These are phyloP conservation scores for Monochamus alternatus DNA, from an alignment of 2,888 invertebrate genomes.

Conservation along the genomic window DNA sequence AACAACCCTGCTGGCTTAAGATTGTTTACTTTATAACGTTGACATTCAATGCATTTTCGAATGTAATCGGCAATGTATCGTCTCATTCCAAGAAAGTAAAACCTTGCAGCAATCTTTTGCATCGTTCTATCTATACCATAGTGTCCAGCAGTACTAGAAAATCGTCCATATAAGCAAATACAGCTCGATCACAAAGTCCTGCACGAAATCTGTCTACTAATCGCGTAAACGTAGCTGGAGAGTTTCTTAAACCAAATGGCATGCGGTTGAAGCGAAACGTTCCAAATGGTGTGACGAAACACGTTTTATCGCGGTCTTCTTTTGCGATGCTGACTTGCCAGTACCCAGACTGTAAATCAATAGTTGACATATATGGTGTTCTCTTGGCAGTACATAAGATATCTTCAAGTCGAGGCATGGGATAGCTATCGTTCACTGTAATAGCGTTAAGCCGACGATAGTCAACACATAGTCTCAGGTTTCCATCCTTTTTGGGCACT, in stretches of 20 bases:
- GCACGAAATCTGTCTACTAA: conserved; percentile 45
- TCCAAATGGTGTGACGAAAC: conserved; percentile 33
- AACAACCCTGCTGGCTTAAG: conserved; percentile 63
- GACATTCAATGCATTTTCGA: conserved; percentile 58
- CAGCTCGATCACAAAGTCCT: conserved; percentile 39
- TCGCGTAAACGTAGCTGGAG: conserved; percentile 48
- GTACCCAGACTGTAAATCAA: conserved; percentile 34
- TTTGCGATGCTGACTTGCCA: conserved; percentile 27
- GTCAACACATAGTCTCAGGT: conserved; percentile 48
- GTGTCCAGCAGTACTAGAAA: conserved; percentile 36
- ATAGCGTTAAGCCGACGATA: conserved; percentile 50
- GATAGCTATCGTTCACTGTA: conserved; percentile 44
- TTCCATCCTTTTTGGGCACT: conserved; percentile 59
- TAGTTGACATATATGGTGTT: conserved; percentile 20
- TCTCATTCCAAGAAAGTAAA: conserved; percentile 51
- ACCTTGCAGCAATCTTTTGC: conserved; percentile 26
- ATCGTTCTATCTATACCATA: conserved; percentile 31
- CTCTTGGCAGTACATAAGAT: neutral
- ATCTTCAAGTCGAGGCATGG: conserved; percentile 7
- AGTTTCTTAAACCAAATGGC: conserved; percentile 48
- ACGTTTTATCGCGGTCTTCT: conserved; percentile 35
- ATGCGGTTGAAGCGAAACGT: conserved; percentile 42
- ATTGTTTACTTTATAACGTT: conserved; percentile 61
- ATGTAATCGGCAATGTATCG: conserved; percentile 54
- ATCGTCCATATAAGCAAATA: conserved; percentile 49